Evolutionary conservation across 2,113 vertebrate genomes (phyloP), one percentile per base, ranked within the genome.

Genomic region (Herpetotheres cachinnans): DNA sequence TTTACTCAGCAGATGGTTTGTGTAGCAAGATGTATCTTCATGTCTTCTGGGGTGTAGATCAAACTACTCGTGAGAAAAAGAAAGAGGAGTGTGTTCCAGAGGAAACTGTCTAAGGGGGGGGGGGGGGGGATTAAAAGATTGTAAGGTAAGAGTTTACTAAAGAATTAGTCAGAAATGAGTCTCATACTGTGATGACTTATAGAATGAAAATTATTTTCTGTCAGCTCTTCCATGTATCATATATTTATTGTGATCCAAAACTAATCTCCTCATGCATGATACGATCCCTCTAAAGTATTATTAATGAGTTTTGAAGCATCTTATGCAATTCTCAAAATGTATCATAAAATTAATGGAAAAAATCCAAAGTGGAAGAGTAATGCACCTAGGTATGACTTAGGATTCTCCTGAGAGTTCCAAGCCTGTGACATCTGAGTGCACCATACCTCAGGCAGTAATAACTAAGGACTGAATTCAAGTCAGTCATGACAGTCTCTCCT

Each of bases 111-210:
- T 65, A 54, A 62, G 18, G 25, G 11, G 29, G 34, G 58, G 40
- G 49, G 58, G 18, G 25, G 11, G 29, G 34, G 58, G 40, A 95
- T 87, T 94, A 91, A 94, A 86, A 69, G 52, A 85, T 84, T n/a
- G 40, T 84, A 91, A 79, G 72, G 27, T 36, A 67, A 32, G 22
- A 78, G 21, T 63, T 91, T 73, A 76, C 52, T 32, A 73, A 93
- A 82, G 61, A 89, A 79, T 92, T 97, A 97, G 91, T 96, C 89
- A 97, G 83, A 96, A 95, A 80, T 87, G 62, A 95, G 73, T 85
- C 81, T 90, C 34, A 54, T 58, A 42, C 27, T 79, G 30, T 70
- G 79, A 86, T 78, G 69, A 87, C 69, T 95, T 95, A 85, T 46
- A 46, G 46, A 59, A 58, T 46, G 20, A 59, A 84, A 85, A 85